A percentile compares a stretch with the other conserved stretches of the same genome.
These are phyloP conservation scores for Caretta caretta DNA, from an alignment of 2,113 vertebrate genomes.

Conservation along the genomic window DNA sequence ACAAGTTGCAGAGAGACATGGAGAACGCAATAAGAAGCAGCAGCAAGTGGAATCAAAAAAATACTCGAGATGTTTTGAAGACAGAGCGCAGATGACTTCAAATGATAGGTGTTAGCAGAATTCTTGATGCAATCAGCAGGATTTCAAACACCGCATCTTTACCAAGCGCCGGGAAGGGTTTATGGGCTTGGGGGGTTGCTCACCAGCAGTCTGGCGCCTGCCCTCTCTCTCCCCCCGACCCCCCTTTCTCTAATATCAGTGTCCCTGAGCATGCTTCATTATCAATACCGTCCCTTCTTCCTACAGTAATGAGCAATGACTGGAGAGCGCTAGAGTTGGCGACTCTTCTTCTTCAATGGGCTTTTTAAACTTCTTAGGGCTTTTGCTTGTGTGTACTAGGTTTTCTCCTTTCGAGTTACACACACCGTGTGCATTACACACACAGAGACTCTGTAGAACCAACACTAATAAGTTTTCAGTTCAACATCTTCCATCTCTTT, in stretches of 20 bases:
- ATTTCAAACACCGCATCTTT: constrained; percentile 46
- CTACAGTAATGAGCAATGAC: constrained; percentile 5
- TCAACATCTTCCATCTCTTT: background rate
- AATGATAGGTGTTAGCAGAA: constrained; percentile 79
- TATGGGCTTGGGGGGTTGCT: background rate
- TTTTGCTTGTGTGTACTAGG: background rate
- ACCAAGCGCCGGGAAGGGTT: background rate
- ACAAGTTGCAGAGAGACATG: constrained; percentile 80
- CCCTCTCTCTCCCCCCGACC: background rate
- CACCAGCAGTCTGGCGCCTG: background rate
- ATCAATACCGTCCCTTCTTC: background rate
- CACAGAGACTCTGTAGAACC: too few species aligned
- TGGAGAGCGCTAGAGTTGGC: background rate
- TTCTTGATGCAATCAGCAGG: constrained; percentile 71
- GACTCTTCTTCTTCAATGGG: background rate
- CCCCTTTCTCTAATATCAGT: background rate
- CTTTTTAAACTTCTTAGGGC: rapidly evolving
- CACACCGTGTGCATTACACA: rapidly evolving
- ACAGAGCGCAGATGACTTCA: constrained; percentile 76
- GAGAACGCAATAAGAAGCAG: constrained; percentile 75
- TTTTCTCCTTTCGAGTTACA: background rate
- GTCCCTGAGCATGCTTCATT: background rate
- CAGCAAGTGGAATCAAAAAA: constrained; percentile 72
- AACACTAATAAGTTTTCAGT: background rate
- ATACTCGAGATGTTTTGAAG: constrained; percentile 78